phyloP scores from a whole-genome alignment of 2,888 invertebrate species.

The Cephalotes varians region DNA sequence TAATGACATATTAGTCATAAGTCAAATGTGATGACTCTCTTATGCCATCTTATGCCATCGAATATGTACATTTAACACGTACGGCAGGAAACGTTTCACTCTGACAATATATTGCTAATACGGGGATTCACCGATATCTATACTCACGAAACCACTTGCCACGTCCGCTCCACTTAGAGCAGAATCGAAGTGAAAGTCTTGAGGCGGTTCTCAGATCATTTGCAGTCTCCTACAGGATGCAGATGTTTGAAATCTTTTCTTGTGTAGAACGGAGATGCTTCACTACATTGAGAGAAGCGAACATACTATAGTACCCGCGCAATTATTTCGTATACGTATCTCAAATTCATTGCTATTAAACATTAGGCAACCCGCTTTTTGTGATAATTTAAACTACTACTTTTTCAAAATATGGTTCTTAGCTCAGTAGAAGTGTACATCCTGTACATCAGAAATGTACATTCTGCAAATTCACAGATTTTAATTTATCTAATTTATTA shows the following conservation, averaged over 20 bases:
- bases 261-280: constrained; percentile 48
- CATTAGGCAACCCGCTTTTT: neutral
- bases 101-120: constrained; percentile 47
- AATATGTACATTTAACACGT: constrained; percentile 6
- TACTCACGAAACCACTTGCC: constrained; percentile 72
- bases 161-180: constrained; percentile 77
- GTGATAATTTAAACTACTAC: neutral
- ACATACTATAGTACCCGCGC: constrained; percentile 36
- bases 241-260: constrained; percentile 73
- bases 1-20: neutral
- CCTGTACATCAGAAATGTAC: neutral
- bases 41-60: neutral
- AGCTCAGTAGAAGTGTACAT: neutral
- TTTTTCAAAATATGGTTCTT: neutral
- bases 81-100: constrained; percentile 38
- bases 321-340: constrained; percentile 32
- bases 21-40: constrained; percentile 4
- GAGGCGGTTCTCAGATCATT: constrained; percentile 73
- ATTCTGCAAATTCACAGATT: neutral
- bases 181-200: constrained; percentile 76
- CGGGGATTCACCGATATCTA: constrained; percentile 56
- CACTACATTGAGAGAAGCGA: constrained; percentile 43
- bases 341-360: neutral
- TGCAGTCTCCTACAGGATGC: constrained; percentile 74
- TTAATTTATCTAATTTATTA: neutral